Evolutionary conservation across 2,888 invertebrate genomes (phyloP).

Genomic region (Daptonema setosum): DNA sequence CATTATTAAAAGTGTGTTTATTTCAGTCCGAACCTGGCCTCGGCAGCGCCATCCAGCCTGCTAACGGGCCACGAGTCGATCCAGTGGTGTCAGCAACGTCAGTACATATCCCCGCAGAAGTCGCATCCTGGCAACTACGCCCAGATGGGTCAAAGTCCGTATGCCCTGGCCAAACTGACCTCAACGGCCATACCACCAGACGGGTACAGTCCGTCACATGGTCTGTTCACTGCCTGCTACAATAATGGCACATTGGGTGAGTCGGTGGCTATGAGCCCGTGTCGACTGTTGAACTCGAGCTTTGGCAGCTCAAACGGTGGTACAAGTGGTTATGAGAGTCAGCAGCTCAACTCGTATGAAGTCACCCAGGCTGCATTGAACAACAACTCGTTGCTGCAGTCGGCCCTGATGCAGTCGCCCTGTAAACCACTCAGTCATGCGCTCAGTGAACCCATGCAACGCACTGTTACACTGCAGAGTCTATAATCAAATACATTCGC

Average conservation of each 20-base stretch:
- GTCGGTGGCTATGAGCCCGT: background rate
- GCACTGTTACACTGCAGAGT: background rate
- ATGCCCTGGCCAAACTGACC: background rate
- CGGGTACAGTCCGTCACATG: background rate
- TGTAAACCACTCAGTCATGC: slow-evolving; percentile 1
- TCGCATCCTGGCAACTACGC: background rate
- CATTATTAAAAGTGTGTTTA: too few relatives aligned
- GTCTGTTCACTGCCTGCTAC: background rate
- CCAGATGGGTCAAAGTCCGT: background rate
- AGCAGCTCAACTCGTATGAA: background rate
- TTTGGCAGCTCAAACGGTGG: background rate
- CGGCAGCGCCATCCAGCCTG: background rate
- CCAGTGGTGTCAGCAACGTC: background rate
- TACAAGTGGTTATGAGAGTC: background rate
- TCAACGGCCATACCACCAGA: background rate
- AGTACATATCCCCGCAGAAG: background rate
- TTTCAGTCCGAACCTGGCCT: background rate
- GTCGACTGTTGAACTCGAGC: background rate
- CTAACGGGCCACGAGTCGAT: background rate
- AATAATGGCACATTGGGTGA: too few relatives aligned
- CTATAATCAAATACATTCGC: too few relatives aligned
- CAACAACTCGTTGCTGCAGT: slow-evolving; percentile 11
- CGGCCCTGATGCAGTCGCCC: slow-evolving; percentile 9
- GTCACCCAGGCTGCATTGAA: slow-evolving; percentile 8
- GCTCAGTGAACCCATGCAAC: too few relatives aligned